These are phyloP conservation scores for Enteromius treurensis DNA, from an alignment of 2,797 vertebrate genomes.

Conservation along the genomic window DNA sequence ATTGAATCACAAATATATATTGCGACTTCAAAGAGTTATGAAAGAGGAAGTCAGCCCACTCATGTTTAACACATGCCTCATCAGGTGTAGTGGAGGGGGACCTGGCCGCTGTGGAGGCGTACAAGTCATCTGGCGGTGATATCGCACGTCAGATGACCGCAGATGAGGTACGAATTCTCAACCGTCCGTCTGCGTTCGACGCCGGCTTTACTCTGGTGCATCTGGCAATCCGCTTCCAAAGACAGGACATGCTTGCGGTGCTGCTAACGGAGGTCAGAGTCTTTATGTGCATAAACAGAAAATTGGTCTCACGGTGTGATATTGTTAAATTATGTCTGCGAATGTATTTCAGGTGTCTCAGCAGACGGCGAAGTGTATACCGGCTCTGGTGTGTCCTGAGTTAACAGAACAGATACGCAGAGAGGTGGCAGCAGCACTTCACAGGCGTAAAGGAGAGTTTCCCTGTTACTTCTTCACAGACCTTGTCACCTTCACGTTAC, in stretches of 20 bases:
- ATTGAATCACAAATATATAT: neutral
- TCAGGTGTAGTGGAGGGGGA: conserved; percentile 98
- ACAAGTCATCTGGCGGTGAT: conserved; percentile 93
- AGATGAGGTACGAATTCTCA: conserved; percentile 94
- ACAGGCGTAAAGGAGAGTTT: conserved; percentile 96
- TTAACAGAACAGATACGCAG: conserved; percentile 96
- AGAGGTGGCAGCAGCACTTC: conserved; percentile 93
- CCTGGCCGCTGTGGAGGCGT: conserved; percentile 91
- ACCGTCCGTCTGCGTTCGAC: conserved; percentile 93
- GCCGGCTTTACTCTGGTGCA: conserved; percentile 96
- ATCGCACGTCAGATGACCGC: conserved; percentile 94
- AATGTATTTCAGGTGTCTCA: conserved; percentile 86
- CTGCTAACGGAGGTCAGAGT: conserved; percentile 90
- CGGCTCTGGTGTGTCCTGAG: conserved; percentile 96
- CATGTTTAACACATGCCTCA: neutral
- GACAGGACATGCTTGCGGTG: conserved; percentile 96
- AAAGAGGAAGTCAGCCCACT: neutral
- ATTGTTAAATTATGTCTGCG: neutral
- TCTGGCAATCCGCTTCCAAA: conserved; percentile 96
- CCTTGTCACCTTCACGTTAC: conserved; percentile 94
- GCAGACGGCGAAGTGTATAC: conserved; percentile 96
- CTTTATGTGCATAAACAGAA: neutral
- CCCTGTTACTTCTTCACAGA: conserved; percentile 97
- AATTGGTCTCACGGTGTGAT: neutral
- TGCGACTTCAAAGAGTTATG: conserved; percentile 9